Base-by-base conservation (phyloP, 2,113 vertebrate genomes). In the Pluvianellus socialis region DNA sequence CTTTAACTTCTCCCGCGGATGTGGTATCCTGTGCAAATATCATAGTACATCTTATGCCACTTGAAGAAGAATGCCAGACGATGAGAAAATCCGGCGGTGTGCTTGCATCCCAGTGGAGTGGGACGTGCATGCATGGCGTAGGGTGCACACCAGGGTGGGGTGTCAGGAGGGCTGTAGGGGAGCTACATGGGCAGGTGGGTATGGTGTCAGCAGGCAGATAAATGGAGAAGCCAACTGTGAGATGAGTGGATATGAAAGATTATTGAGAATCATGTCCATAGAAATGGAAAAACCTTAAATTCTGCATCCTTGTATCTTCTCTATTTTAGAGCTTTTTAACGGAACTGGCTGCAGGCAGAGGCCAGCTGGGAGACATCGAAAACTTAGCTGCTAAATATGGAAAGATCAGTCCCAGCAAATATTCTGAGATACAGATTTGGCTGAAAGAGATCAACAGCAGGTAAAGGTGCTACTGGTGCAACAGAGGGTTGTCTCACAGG, bases 261-360 rank as follows among this genome's bases (percentile, higher is more conserved):
- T 61, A 56, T 28, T 68, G 45, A 82, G 35, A 67, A 53, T 26
- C 10, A 1, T 61, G 45, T 47, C 53, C 38, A 9, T 5, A 66
- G n/a, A 70, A 73, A 61, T 52, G 8, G 35, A 72, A 56, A 89
- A 80, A 6, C 2, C 12, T 67, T 20, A 12, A 44, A 42, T 63
- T 88, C 12, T 90, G 40, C n/a, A 11, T 94, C 90, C 35, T 86
- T 86, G 3, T 65, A 3, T 88, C 30, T 96, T 85, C 92, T 86
- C 40, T 23, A 3, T 92, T 97, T 59, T 80, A 99, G 99, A 98
- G 97, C 80, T 98, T 99, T 95, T 97, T 99, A 93, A 98, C 79
- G 0, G 98, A 99, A 92, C 94, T 99, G 96, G 98, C 98, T 81
- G 98, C 98, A 97, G 98, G 99, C 59, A 98, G 98, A 95, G 96